A percentile compares a stretch with the other conserved stretches of the same genome.
These are phyloP conservation scores for Orientallactaga sibirica DNA, from an alignment of 2,797 vertebrate genomes.

Conservation along the genomic window DNA sequence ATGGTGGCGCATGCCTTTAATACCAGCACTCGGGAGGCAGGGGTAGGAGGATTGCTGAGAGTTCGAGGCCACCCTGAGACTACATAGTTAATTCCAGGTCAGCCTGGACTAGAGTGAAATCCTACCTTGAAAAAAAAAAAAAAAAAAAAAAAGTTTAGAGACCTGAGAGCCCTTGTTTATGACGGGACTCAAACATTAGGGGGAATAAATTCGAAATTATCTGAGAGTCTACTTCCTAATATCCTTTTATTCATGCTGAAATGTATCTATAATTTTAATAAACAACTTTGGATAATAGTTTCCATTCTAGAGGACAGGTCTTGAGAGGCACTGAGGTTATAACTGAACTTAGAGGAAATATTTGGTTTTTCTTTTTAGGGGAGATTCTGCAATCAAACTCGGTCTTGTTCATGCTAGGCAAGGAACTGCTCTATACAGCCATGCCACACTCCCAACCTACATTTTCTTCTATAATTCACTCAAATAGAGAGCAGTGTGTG, in stretches of 20 bases:
- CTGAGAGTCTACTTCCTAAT: not conserved
- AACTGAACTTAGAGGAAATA: not conserved
- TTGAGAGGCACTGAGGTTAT: not conserved
- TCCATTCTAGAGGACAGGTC: not conserved
- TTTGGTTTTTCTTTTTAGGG: no score
- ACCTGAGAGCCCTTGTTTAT: not conserved
- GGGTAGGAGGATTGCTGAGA: no score
- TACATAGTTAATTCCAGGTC: no score
- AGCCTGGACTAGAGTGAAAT: no score
- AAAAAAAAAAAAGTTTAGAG: not conserved
- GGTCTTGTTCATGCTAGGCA: not conserved
- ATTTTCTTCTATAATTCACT: not conserved
- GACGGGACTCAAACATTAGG: not conserved
- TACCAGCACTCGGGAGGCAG: no score
- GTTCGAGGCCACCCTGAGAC: no score
- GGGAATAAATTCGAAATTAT: not conserved
- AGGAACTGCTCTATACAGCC: not conserved
- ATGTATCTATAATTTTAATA: not conserved
- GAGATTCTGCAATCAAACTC: no score
- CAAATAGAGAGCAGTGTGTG: not conserved
- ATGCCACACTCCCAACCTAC: not conserved
- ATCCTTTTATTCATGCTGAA: not conserved
- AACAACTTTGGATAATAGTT: slow-evolving; percentile 19
- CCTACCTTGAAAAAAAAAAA: no score
- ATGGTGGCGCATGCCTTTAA: no score